A percentile compares a stretch with the other conserved stretches of the same genome.
phyloP scores from a whole-genome alignment of 2,797 vertebrate genomes.

The Buphagus erythrorhynchus region DNA sequence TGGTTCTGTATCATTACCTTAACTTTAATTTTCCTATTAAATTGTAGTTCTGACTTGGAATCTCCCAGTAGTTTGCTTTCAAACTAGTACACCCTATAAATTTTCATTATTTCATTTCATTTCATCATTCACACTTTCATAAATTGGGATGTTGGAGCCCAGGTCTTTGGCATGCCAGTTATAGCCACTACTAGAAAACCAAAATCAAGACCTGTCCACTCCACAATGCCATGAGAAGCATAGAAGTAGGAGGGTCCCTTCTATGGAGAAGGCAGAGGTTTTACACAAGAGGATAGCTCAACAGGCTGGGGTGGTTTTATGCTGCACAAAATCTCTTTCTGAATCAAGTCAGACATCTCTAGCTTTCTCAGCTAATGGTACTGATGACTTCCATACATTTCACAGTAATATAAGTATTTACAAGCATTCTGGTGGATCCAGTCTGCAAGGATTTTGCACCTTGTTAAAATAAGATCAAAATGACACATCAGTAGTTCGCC shows the following conservation, averaged over 20 bases:
- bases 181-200: neutral
- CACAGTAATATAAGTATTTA: neutral
- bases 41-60: neutral
- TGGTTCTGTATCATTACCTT: neutral
- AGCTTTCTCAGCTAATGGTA: neutral
- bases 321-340: neutral
- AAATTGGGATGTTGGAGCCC: neutral
- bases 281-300: neutral
- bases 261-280: neutral
- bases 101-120: no score
- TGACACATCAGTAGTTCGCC: neutral
- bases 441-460: neutral
- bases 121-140: no score
- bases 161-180: neutral
- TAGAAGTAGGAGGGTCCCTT: neutral
- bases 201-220: neutral
- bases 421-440: neutral
- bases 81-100: neutral
- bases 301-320: neutral
- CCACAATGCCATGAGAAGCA: neutral
- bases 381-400: neutral
- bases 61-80: neutral
- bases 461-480: slow-evolving; percentile 4
- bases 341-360: neutral
- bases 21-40: neutral